Percentiles rank a stretch among this genome's conserved stretches.
phyloP scores from a whole-genome alignment of 2,797 vertebrate species.

The Microctenopoma stevenorrisi region DNA sequence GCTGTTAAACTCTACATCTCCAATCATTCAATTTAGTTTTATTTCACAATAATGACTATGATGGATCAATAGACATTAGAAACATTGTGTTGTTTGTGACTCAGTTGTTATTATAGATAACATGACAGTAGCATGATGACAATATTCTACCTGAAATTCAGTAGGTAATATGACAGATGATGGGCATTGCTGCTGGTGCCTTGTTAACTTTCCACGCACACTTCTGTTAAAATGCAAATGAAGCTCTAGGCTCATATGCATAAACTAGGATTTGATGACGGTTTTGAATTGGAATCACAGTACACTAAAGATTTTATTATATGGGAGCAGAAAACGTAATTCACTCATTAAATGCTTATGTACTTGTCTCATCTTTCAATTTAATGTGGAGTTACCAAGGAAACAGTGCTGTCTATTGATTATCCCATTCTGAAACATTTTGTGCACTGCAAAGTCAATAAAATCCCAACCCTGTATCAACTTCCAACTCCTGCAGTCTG shows the following conservation, averaged over 20 bases:
- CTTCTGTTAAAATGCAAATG: not conserved
- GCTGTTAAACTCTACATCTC: not conserved
- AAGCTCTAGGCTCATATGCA: conserved; percentile 7
- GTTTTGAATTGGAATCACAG: not conserved
- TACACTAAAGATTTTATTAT: conserved; percentile 9
- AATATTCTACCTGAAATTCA: conserved; percentile 1
- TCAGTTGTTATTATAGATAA: conserved; percentile 2
- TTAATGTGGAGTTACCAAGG: not conserved
- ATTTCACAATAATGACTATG: not conserved
- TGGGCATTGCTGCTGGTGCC: not conserved
- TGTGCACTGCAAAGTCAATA: conserved; percentile 13
- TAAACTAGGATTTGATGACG: conserved; percentile 1
- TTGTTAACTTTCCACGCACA: conserved; percentile 23
- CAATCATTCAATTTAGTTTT: not conserved
- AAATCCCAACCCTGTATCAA: conserved; percentile 12
- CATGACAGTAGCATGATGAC: not conserved
- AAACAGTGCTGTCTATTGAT: not conserved
- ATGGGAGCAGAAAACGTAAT: conserved; percentile 3
- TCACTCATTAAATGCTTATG: conserved; percentile 15
- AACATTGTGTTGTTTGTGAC: not conserved
- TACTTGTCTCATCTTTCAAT: conserved; percentile 8
- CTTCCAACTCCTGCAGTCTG: not conserved
- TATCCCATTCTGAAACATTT: conserved; percentile 5
- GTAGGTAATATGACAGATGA: conserved; percentile 3
- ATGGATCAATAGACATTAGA: not conserved